Conservation (phyloP, 2,113 vertebrate genomes). For the Sylvilagus bachmani region DNA sequence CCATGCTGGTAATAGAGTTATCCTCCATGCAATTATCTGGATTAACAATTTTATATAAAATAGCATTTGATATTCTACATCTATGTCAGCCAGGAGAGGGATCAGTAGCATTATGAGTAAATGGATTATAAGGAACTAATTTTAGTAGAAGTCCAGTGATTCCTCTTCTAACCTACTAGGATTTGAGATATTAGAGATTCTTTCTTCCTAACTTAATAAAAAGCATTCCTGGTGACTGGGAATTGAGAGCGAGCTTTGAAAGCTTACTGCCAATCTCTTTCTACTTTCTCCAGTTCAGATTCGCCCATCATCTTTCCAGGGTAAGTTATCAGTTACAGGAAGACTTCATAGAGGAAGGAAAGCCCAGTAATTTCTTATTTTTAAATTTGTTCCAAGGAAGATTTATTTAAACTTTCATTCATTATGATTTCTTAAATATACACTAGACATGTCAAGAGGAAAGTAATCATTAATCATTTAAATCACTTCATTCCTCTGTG, state of each 20-base stretch:
- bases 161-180: slow-evolving; percentile 39
- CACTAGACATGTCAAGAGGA: background rate
- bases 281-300: background rate
- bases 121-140: slow-evolving; percentile 63
- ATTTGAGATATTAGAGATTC: background rate
- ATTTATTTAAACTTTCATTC: slow-evolving; percentile 14
- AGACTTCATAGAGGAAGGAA: background rate
- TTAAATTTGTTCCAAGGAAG: background rate
- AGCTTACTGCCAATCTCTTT: background rate
- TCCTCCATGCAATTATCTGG: slow-evolving; percentile 58
- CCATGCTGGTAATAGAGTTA: slow-evolving; percentile 56
- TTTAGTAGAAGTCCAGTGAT: slow-evolving; percentile 34
- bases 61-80: slow-evolving; percentile 58
- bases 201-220: slow-evolving; percentile 46
- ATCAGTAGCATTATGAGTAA: slow-evolving; percentile 51
- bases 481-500: background rate
- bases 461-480: background rate
- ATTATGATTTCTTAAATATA: slow-evolving; percentile 15
- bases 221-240: slow-evolving; percentile 13
- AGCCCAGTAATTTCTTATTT: slow-evolving; percentile 13
- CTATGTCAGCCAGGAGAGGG: slow-evolving; percentile 48
- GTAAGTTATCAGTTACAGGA: background rate
- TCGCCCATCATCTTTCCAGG: background rate
- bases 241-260: slow-evolving; percentile 49
- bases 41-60: slow-evolving; percentile 59